These are phyloP conservation scores for Epicampocera succincta DNA, from an alignment of 2,888 invertebrate genomes.

Conservation along the genomic window DNA sequence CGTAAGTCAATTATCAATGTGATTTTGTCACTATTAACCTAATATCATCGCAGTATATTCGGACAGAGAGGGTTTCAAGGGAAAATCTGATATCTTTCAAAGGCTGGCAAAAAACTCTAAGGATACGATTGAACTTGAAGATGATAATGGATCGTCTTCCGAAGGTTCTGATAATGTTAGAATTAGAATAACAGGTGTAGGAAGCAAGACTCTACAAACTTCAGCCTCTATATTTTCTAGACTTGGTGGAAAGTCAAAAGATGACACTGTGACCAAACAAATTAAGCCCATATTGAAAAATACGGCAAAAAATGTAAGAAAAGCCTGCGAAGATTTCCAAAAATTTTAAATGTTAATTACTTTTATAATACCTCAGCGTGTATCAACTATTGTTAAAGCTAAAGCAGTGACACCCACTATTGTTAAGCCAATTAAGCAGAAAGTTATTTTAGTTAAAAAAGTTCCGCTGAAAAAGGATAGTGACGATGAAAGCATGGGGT, in stretches of 20 bases:
- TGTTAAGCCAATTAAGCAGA: slow-evolving; percentile 75
- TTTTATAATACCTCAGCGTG: slow-evolving; percentile 56
- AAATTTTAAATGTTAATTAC: neutral
- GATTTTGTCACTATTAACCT: neutral
- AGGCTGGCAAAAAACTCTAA: slow-evolving; percentile 74
- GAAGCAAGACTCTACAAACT: slow-evolving; percentile 68
- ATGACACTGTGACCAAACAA: slow-evolving; percentile 71
- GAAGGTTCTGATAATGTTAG: slow-evolving; percentile 72
- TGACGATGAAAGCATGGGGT: slow-evolving; percentile 74
- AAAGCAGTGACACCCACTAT: slow-evolving; percentile 70
- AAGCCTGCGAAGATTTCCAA: too few relatives aligned
- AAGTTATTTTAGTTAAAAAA: slow-evolving; percentile 80
- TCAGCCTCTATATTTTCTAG: slow-evolving; percentile 80
- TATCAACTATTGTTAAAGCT: slow-evolving; percentile 74
- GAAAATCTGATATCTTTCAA: slow-evolving; percentile 77
- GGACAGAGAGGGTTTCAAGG: slow-evolving; percentile 75
- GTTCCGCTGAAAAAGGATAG: slow-evolving; percentile 79
- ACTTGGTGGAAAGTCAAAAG: slow-evolving; percentile 77
- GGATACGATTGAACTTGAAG: slow-evolving; percentile 70
- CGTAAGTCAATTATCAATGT: slow-evolving; percentile 72
- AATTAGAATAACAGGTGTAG: slow-evolving; percentile 74
- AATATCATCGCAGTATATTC: slow-evolving; percentile 75
- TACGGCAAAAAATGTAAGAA: slow-evolving; percentile 72
- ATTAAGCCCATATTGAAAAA: slow-evolving; percentile 80
- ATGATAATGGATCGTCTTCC: slow-evolving; percentile 70